Base-by-base conservation (phyloP, 2,888 invertebrate species). In the Cremastinae sp. region DNA sequence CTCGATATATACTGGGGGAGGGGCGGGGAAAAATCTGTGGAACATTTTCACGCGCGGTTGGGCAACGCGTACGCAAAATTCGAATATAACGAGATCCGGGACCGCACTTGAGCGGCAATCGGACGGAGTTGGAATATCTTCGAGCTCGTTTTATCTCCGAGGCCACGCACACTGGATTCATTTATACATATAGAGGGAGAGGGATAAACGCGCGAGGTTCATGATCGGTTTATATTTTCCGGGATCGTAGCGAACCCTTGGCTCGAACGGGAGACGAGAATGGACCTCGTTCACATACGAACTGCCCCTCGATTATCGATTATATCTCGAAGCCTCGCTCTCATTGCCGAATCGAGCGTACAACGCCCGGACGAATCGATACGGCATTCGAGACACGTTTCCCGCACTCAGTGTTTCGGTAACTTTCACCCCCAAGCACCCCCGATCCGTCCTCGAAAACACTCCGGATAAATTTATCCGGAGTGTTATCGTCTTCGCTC, bases 331-430 rank as follows among this genome's bases (percentile, higher is more conserved):
- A 28, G 28, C 28, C 5, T 28, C 28, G 65, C 62, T 49, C 45
- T 18, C 18, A 43, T 38, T 34, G 58, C 65, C 56, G 47, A 43
- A 72, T 65, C 43, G 47, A 43, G 16, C 59, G 49, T 68, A 16
- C 53, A 34, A 20, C 41, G 51, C 41, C 38, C 16, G 61, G 12
- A 47, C 38, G 73, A 75, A 77, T 79, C 64, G 65, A 74, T 75
- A 58, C 36, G 53, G 47, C 72, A 78, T 76, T 78, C 78, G 61
- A 66, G 78, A 70, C 78, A 77, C 78, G 77, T 78, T 43, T 53
- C 56, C 74, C 72, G 56, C 61, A 18, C 74, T 78, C 77, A 61
- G 78, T 79, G 80, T 80, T 82, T 80, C 28, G 79, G 78, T 77
- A 77, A 76, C 51, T 61, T 59, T 59, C 43, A 18, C 41, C 36